phyloP scores from a whole-genome alignment of 1,140 invertebrate species.

The Prorops nasuta region DNA sequence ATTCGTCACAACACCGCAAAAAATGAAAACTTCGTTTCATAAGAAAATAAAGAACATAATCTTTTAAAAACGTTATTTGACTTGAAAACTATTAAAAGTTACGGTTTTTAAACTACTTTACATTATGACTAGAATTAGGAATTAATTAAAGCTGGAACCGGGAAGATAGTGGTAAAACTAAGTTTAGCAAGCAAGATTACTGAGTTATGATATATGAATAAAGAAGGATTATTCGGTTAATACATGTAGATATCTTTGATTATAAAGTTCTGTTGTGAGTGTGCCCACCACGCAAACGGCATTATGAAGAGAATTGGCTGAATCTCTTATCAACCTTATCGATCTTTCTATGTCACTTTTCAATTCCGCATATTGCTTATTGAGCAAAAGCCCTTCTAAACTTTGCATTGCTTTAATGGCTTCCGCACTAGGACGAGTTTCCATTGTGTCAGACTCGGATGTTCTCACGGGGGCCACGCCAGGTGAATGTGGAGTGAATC shows the following conservation, averaged over 20 bases:
- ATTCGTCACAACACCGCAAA: too few species aligned
- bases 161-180: too few species aligned
- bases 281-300: slow-evolving; percentile 40
- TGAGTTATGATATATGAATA: too few species aligned
- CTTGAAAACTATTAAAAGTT: too few species aligned
- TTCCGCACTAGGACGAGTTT: slow-evolving; percentile 50
- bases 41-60: too few species aligned
- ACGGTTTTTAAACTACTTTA: too few species aligned
- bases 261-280: slow-evolving; percentile 48
- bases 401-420: slow-evolving; percentile 51
- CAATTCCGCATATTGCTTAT: slow-evolving; percentile 53
- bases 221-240: slow-evolving; percentile 48
- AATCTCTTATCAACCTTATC: slow-evolving; percentile 51
- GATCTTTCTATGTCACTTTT: slow-evolving; percentile 51
- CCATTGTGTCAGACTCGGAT: slow-evolving; percentile 37
- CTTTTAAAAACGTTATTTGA: too few species aligned
- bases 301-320: slow-evolving; percentile 56
- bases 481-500: slow-evolving; percentile 41
- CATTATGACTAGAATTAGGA: too few species aligned
- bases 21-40: too few species aligned
- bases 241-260: slow-evolving; percentile 51
- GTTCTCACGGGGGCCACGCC: slow-evolving; percentile 33
- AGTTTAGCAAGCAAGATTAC: too few species aligned
- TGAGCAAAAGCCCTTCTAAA: slow-evolving; percentile 49
- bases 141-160: too few species aligned